Base-by-base conservation (phyloP, 1,140 invertebrate species). In the Ips nitidus region DNA sequence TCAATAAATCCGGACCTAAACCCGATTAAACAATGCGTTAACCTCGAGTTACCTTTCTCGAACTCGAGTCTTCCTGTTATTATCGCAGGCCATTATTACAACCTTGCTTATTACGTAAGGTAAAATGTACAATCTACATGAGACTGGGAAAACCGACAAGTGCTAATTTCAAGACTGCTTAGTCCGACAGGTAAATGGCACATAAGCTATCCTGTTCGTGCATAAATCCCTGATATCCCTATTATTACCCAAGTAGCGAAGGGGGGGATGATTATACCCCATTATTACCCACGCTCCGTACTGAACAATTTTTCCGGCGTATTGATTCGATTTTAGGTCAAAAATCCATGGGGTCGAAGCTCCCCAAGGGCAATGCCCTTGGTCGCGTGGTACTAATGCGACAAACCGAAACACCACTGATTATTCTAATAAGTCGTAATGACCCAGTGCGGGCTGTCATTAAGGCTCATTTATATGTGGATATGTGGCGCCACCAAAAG, bases 361-460 rank as follows among this genome's bases (percentile, higher is more conserved):
- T 50, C 45, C 2, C 22, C 7, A 50, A 63, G 63, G 63, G 3
- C 63, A 40, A 42, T 65, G 63, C 63, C 63, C 63, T 56, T 43
- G 6, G 41, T 22, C 63, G 63, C 63, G 63, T 65, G 63, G 8
- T 65, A 5, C 41, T 61, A 61, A 61, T 45, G 37, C 7, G 52
- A 5, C n/a, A 56, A 38, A 56, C 2, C 7, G 22, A 56, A 43
- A 37, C 39, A 8, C 40, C 1, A 41, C 5, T 61, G n/a, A 41
- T 55, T 56, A 65, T 56, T 65, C 52, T 65, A 56, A 65, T 65
- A 56, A 65, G 52, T 56, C 38, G 40, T 65, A 65, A 65, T 65
- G 63, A 65, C 63, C 63, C 63, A 65, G 7, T 65, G 63, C 52
- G 63, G 63, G 63, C 63, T 65, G 53, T 65, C 52, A 65, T 65